phyloP scores from a whole-genome alignment of 2,888 invertebrate genomes.

The Brenthis daphne region DNA sequence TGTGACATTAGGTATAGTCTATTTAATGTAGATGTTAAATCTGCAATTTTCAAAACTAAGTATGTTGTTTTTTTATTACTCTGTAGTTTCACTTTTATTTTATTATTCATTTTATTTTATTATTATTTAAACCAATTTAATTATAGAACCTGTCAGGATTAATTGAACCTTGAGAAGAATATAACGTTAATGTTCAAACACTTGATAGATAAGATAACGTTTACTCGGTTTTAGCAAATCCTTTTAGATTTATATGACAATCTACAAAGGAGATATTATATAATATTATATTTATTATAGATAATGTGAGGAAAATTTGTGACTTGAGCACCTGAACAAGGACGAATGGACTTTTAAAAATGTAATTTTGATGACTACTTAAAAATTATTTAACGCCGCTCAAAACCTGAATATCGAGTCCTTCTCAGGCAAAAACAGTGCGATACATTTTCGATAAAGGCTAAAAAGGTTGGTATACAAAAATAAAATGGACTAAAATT shows the following conservation, averaged over 20 bases:
- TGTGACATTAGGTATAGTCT: too few relatives aligned
- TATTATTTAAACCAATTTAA: too few relatives aligned
- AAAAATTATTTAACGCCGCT: background rate
- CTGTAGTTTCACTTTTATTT: too few relatives aligned
- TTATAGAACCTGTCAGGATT: too few relatives aligned
- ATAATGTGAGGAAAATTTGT: slow-evolving; percentile 41
- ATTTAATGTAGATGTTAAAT: too few relatives aligned
- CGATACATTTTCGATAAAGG: slow-evolving; percentile 4
- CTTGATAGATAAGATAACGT: background rate
- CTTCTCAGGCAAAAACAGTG: background rate
- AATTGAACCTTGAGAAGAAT: too few relatives aligned
- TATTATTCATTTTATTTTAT: too few relatives aligned
- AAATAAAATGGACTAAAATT: slow-evolving; percentile 18
- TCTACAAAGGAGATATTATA: slow-evolving; percentile 1
- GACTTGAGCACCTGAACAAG: slow-evolving; percentile 43
- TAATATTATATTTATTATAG: background rate
- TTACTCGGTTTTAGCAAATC: background rate
- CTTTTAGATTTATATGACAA: background rate
- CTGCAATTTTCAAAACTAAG: too few relatives aligned
- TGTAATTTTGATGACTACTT: slow-evolving; percentile 5
- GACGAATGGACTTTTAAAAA: slow-evolving; percentile 34
- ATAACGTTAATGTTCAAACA: background rate
- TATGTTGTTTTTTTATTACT: too few relatives aligned
- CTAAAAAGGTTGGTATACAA: slow-evolving; percentile 5
- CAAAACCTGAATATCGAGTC: slow-evolving; percentile 13